Conservation (phyloP, 1,140 invertebrate genomes). For the Microplitis demolitor region DNA sequence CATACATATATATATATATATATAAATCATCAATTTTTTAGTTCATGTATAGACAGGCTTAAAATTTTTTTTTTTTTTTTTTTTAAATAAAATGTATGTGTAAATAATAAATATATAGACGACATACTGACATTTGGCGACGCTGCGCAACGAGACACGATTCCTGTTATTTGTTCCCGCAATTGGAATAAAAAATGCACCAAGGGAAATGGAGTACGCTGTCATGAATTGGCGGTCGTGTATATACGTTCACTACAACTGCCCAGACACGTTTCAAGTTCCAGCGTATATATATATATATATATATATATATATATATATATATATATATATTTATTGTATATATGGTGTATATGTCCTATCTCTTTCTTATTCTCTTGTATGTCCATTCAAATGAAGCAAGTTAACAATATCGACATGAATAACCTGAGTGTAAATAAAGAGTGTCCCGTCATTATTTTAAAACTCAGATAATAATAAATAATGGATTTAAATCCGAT, state of each 20-base stretch:
- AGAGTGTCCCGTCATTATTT: neutral
- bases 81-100: constrained; percentile 23
- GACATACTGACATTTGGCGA: constrained; percentile 15
- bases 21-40: no score
- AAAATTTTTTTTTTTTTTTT: constrained; percentile 21
- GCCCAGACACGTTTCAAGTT: neutral
- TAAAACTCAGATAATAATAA: no score
- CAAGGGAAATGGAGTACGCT: constrained; percentile 16
- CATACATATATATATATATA: neutral
- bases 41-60: no score
- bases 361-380: neutral
- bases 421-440: neutral
- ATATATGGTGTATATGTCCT: neutral
- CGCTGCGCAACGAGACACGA: constrained; percentile 58
- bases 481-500: no score
- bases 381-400: neutral
- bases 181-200: constrained; percentile 40
- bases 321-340: neutral
- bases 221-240: constrained; percentile 7
- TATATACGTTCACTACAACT: neutral
- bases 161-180: constrained; percentile 59
- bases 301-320: neutral
- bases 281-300: neutral
- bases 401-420: constrained; percentile 4
- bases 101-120: constrained; percentile 18